These are phyloP conservation scores for Platorchestia sp. DNA, from an alignment of 1,140 invertebrate genomes.

Conservation along the genomic window DNA sequence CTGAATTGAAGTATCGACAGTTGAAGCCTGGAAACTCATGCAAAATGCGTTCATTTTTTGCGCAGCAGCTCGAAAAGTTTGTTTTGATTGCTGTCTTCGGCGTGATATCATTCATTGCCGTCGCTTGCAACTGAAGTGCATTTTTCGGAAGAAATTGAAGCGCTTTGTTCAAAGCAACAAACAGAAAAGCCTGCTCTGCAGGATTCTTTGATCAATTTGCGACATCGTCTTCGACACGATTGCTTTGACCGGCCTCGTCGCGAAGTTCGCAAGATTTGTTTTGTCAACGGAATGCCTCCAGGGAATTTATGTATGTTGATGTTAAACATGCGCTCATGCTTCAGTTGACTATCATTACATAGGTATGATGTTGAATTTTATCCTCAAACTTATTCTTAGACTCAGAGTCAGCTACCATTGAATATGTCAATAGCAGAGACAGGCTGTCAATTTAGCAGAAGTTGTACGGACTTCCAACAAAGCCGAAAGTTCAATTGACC, in stretches of 20 bases:
- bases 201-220: conserved; percentile 23
- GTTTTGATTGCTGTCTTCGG: background rate
- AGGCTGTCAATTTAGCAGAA: background rate
- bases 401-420: background rate
- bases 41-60: background rate
- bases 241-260: background rate
- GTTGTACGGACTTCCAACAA: background rate
- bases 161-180: conserved; percentile 31
- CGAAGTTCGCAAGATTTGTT: background rate
- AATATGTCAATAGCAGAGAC: background rate
- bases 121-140: background rate
- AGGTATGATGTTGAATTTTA: background rate
- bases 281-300: background rate
- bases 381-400: background rate
- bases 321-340: background rate
- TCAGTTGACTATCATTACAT: background rate
- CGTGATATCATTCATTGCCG: background rate
- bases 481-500: background rate
- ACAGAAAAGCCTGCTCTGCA: conserved; percentile 5
- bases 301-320: background rate
- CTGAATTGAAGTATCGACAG: background rate
- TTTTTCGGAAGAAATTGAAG: conserved; percentile 17
- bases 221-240: background rate
- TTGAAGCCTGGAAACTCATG: background rate
- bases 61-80: background rate